These are phyloP conservation scores for Recurvirostra avosetta DNA, from an alignment of 2,113 vertebrate genomes.

Conservation along the genomic window DNA sequence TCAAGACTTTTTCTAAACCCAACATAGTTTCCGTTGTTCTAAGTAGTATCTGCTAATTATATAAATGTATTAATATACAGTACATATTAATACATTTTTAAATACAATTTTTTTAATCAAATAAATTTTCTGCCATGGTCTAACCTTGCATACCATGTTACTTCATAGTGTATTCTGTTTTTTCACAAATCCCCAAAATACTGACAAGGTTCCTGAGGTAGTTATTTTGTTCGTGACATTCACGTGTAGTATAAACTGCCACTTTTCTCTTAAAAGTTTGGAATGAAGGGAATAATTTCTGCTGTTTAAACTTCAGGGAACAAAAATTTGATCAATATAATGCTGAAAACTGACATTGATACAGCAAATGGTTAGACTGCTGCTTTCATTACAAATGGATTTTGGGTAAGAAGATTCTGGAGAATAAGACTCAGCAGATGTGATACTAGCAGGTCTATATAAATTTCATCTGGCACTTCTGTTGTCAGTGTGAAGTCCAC, in stretches of 20 bases:
- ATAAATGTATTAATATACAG: accelerated
- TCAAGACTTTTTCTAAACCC: not conserved
- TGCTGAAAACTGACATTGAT: slow-evolving; percentile 11
- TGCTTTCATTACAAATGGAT: slow-evolving; percentile 39
- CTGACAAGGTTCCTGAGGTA: not conserved
- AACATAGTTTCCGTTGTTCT: not conserved
- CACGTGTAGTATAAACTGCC: not conserved
- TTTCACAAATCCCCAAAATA: not conserved
- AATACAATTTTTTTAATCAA: not conserved
- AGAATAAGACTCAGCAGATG: slow-evolving; percentile 67
- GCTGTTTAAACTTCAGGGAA: not conserved
- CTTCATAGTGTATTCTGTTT: not conserved
- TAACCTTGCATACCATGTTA: not conserved
- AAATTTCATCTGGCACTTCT: slow-evolving; percentile 75
- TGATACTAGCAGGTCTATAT: slow-evolving; percentile 67
- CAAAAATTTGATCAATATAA: slow-evolving; percentile 9
- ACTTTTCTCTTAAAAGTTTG: not conserved
- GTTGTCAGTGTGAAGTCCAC: slow-evolving; percentile 75
- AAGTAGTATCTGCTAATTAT: not conserved
- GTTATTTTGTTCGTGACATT: not conserved
- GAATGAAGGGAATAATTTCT: not conserved
- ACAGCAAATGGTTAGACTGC: slow-evolving; percentile 30
- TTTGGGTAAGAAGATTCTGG: slow-evolving; percentile 62
- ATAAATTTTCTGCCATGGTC: not conserved
- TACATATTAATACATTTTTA: not conserved